Conservation (phyloP, 2,113 vertebrate genomes). For the Emydura subglobosa region DNA sequence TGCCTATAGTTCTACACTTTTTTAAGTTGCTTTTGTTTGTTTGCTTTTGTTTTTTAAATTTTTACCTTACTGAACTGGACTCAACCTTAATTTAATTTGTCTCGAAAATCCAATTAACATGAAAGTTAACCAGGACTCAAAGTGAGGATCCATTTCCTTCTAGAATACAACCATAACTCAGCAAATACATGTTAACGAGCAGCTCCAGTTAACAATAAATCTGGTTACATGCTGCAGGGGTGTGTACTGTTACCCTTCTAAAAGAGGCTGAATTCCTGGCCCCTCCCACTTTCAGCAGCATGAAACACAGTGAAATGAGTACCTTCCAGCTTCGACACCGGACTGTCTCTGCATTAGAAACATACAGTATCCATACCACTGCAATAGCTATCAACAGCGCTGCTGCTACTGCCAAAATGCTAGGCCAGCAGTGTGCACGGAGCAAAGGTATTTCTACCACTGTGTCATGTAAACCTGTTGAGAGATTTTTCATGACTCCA, state of each 20-base stretch:
- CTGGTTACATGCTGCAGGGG: fast-evolving
- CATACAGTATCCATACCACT: fast-evolving
- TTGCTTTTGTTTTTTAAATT: background rate
- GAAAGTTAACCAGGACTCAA: background rate
- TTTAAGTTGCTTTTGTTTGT: background rate
- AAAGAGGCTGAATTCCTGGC: fast-evolving
- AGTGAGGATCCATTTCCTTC: background rate
- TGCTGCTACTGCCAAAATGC: fast-evolving
- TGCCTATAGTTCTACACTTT: background rate
- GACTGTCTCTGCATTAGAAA: background rate
- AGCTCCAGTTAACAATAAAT: background rate
- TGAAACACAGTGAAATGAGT: background rate
- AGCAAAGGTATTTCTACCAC: background rate
- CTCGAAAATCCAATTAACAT: background rate
- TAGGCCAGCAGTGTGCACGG: fast-evolving
- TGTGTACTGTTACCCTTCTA: fast-evolving
- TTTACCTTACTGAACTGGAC: background rate
- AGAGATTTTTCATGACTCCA: background rate
- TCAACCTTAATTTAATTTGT: background rate
- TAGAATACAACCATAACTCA: fast-evolving
- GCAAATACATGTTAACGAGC: background rate
- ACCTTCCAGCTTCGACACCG: background rate
- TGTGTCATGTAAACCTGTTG: too few species aligned
- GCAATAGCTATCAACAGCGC: background rate
- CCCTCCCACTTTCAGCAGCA: fast-evolving